phyloP scores from a whole-genome alignment of 2,888 invertebrate genomes.

The Ochlodes sylvanus region DNA sequence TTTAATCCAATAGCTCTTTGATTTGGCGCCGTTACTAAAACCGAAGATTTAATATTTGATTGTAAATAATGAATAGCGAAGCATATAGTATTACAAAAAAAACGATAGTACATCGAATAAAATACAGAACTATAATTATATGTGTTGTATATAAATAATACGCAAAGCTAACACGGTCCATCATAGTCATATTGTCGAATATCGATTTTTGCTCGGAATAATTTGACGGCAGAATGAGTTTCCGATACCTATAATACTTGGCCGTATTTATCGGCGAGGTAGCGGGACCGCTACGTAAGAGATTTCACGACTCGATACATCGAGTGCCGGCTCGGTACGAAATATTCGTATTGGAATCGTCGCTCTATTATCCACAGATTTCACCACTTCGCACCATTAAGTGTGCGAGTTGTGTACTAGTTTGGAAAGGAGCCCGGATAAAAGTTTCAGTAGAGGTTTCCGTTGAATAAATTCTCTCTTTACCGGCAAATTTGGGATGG shows the following conservation, averaged over 20 bases:
- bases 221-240: constrained; percentile 53
- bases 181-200: constrained; percentile 38
- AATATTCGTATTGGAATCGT: constrained; percentile 48
- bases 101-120: too few relatives aligned
- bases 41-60: too few relatives aligned
- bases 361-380: constrained; percentile 48
- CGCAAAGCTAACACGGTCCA: background rate
- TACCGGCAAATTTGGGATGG: constrained; percentile 29
- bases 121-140: too few relatives aligned
- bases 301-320: constrained; percentile 62
- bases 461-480: constrained; percentile 9
- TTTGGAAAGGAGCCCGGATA: constrained; percentile 35
- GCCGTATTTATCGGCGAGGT: constrained; percentile 51
- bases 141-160: background rate
- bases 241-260: constrained; percentile 50
- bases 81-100: too few relatives aligned
- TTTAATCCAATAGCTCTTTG: too few relatives aligned
- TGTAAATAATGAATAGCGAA: too few relatives aligned
- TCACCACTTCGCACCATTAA: constrained; percentile 37
- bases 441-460: constrained; percentile 16
- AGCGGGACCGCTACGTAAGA: constrained; percentile 49
- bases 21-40: too few relatives aligned
- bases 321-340: constrained; percentile 38
- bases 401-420: constrained; percentile 32
- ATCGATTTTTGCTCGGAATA: constrained; percentile 50